Evolutionary conservation across 2,113 vertebrate species (phyloP), one percentile per base, ranked within the genome.

Genomic region (Indri indri): DNA sequence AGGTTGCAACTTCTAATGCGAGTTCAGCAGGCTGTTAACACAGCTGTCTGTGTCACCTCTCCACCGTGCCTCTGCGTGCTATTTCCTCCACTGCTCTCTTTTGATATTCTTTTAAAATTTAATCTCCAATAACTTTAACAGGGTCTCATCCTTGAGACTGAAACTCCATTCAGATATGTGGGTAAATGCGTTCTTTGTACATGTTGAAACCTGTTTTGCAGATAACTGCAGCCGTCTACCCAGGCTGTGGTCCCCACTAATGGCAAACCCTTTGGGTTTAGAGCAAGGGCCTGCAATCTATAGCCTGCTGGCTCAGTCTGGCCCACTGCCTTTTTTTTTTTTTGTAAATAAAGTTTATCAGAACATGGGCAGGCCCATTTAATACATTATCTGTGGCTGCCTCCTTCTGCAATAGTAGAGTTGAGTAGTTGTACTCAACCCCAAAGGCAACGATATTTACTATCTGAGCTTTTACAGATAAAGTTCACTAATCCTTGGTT

Each of bases 161-260:
- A 42, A 61, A 32, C 47, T 50, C n/a, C 22, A 9, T 25, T 32
- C 0, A 1, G 23, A 22, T 3, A 0, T 0, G 7, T 9, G 47
- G 54, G 23, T 2, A 0, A 20, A 5, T 1, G 45, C 0, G 3
- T 20, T 37, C n/a, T 14, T 45, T 5, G 7, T 1, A 6, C 2
- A 25, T 25, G 0, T 9, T 0, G 14, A 42, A 22, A 13, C 1
- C 40, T 13, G 3, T 8, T 27, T 18, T 16, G 25, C 57, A 18
- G 54, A 8, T 23, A 16, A 8, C 45, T 5, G 8, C 14, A 11
- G 1, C 37, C 20, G 40, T 57, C 37, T 32, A 8, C 4, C 2
- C 4, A 16, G 27, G 63, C 6, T 22, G 0, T 37, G 54, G 57
- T 5, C 54, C 65, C n/a, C 1, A 0, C 57, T 18, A 68, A 18